Conservation (phyloP, 2,113 vertebrate species). For the Recurvirostra avosetta region DNA sequence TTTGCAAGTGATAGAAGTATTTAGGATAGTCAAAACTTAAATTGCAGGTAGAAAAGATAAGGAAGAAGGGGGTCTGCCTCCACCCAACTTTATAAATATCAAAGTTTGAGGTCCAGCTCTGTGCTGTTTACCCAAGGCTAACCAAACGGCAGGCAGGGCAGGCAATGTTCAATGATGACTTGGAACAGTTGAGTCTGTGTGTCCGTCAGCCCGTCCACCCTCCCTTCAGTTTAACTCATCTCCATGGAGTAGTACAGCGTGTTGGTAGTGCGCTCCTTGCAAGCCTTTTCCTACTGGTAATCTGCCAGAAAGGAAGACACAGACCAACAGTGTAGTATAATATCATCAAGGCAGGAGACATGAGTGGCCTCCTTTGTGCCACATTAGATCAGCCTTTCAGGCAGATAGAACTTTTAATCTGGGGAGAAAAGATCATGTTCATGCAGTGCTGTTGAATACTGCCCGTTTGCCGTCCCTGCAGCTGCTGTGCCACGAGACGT, state of each 20-base stretch:
- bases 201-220: neutral
- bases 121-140: neutral
- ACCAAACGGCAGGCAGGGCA: neutral
- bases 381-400: neutral
- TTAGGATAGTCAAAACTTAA: neutral
- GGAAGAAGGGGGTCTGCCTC: neutral
- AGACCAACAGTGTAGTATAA: neutral
- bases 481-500: neutral
- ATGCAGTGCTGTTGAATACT: fast-evolving
- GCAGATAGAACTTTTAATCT: neutral
- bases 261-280: neutral
- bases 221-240: neutral
- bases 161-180: fast-evolving
- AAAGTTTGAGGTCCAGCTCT: neutral
- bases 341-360: neutral
- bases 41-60: neutral
- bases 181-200: neutral
- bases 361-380: neutral
- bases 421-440: neutral
- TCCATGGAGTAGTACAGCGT: fast-evolving
- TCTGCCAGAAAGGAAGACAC: neutral
- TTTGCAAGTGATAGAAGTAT: neutral
- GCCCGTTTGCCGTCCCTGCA: neutral
- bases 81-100: too few relatives aligned
- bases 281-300: neutral